phyloP scores from a whole-genome alignment of 2,797 vertebrate genomes.

The Melanotaenia boesemani region DNA sequence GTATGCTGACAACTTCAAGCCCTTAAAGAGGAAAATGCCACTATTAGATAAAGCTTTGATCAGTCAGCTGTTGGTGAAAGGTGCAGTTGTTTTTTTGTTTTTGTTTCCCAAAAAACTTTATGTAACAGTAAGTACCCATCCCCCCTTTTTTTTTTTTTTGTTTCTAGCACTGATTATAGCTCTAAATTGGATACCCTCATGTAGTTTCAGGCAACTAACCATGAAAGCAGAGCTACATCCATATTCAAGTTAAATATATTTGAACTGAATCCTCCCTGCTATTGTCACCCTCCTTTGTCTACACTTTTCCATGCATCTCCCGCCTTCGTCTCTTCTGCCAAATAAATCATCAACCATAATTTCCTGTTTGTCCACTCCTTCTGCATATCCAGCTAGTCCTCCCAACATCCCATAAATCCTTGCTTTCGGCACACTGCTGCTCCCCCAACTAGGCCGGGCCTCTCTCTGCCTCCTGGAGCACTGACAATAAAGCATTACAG shows the following conservation, averaged over 20 bases:
- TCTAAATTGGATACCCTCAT: background rate
- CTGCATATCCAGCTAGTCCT: slow-evolving; percentile 76
- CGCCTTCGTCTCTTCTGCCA: slow-evolving; percentile 41
- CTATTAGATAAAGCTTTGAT: background rate
- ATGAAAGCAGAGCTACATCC: background rate
- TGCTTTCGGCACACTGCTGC: slow-evolving; percentile 78
- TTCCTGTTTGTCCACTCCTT: slow-evolving; percentile 72
- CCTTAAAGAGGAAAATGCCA: background rate
- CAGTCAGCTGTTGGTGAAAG: background rate
- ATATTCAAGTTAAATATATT: background rate
- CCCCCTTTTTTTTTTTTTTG: background rate
- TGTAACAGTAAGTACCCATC: background rate
- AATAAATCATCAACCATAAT: slow-evolving; percentile 51
- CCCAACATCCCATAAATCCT: slow-evolving; percentile 83
- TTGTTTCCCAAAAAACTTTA: background rate
- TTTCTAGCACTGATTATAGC: background rate
- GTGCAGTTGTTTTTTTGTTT: background rate
- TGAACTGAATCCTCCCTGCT: slow-evolving; percentile 4
- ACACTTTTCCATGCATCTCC: slow-evolving; percentile 18
- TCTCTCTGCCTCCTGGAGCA: slow-evolving; percentile 86
- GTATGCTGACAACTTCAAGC: background rate
- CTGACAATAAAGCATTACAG: slow-evolving; percentile 90
- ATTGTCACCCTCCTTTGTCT: slow-evolving; percentile 13
- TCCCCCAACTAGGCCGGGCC: slow-evolving; percentile 76
- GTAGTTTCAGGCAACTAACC: background rate